These are phyloP conservation scores for Oithona nana DNA, from an alignment of 2,888 invertebrate genomes.

Conservation along the genomic window DNA sequence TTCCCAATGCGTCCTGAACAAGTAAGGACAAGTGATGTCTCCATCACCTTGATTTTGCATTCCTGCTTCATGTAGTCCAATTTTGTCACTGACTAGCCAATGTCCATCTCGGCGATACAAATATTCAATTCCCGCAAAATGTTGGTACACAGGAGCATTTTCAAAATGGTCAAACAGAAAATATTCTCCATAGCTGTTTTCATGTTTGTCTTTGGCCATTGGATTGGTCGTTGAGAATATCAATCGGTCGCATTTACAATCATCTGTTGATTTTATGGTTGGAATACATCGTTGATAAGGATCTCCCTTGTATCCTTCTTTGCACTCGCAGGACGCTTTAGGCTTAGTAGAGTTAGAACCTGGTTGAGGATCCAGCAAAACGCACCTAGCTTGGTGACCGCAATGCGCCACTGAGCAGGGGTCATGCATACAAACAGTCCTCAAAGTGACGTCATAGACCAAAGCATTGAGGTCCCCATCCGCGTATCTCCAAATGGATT, in stretches of 20 bases:
- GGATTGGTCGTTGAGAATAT: neutral
- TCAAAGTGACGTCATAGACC: neutral
- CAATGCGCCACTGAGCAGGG: slow-evolving; percentile 3
- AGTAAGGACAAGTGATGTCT: neutral
- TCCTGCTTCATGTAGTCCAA: neutral
- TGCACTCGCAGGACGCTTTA: neutral
- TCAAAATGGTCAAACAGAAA: neutral
- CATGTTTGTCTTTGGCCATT: neutral
- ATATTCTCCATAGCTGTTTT: slow-evolving; percentile 1
- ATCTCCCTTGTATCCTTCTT: neutral
- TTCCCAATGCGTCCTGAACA: neutral
- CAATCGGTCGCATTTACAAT: neutral
- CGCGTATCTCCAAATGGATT: slow-evolving; percentile 1
- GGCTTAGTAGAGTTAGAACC: neutral
- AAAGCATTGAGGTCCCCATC: slow-evolving; percentile 1
- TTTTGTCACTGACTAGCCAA: neutral
- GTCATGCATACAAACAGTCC: neutral
- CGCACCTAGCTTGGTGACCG: neutral
- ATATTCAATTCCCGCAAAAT: slow-evolving; percentile 1
- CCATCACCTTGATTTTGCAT: slow-evolving; percentile 1
- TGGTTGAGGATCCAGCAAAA: neutral
- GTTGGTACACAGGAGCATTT: neutral
- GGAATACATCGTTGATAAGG: neutral
- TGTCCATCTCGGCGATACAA: neutral
- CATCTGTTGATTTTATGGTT: neutral